These are phyloP conservation scores for Napeogenes sylphis DNA, from an alignment of 2,888 invertebrate species.

Conservation along the genomic window DNA sequence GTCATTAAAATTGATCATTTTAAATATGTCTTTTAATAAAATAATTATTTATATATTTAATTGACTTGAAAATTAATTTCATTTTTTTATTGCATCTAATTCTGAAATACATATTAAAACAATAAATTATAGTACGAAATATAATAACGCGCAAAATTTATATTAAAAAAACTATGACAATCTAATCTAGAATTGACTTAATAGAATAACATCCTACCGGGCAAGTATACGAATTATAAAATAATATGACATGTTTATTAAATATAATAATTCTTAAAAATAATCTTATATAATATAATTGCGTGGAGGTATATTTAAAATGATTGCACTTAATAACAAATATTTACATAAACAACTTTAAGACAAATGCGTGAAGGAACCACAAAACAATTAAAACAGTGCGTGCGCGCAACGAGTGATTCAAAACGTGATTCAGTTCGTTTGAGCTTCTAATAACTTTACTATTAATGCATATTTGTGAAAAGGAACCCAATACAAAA, in stretches of 20 bases:
- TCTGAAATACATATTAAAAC: not conserved
- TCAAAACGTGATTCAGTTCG: not conserved
- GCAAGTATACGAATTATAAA: constrained; percentile 24
- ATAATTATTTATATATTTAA: not conserved
- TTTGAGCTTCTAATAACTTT: too few relatives aligned
- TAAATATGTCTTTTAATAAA: not conserved
- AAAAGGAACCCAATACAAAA: too few relatives aligned
- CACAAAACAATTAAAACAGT: constrained; percentile 43
- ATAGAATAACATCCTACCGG: constrained; percentile 29
- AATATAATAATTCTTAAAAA: not conserved
- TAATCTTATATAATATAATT: constrained; percentile 19
- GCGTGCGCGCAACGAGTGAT: constrained; percentile 6
- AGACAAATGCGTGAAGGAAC: constrained; percentile 72
- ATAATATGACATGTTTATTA: constrained; percentile 5
- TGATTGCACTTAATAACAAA: constrained; percentile 36
- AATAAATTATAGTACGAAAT: constrained; percentile 14
- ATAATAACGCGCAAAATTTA: constrained; percentile 19
- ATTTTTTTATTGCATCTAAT: not conserved
- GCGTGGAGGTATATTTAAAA: constrained; percentile 28
- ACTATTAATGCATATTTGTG: too few relatives aligned
- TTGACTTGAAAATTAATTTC: not conserved
- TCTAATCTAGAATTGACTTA: constrained; percentile 33
- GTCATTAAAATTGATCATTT: constrained; percentile 38
- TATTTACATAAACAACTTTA: constrained; percentile 41
- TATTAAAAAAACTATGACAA: constrained; percentile 17